Evolutionary conservation across 2,797 vertebrate species (phyloP), one percentile per base, ranked within the genome.

Genomic region (Syngnathus rostellatus): DNA sequence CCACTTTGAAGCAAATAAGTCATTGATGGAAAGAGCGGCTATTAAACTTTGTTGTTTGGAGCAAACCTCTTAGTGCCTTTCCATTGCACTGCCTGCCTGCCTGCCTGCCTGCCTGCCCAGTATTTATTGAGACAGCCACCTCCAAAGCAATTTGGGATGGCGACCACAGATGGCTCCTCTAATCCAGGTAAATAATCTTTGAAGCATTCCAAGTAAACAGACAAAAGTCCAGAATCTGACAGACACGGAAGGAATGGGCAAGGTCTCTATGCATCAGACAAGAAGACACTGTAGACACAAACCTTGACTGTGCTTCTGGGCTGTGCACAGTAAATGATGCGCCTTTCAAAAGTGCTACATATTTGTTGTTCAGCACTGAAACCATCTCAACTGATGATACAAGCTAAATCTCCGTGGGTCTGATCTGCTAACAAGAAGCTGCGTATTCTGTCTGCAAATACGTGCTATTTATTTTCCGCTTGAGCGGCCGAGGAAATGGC

Each of bases 181-280:
- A 91, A 91, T 90, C 89, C 88, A 90, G 86, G 85, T 88, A 91
- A 91, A 91, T 89, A 89, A 89, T 87, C 85, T 89, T 88, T 89
- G 84, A 90, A 90, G 86, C 85, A 86, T 88, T 85, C 83, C 76
- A 82, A 85, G 85, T 88, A 89, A 90, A 89, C 86, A 90, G 84
- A 86, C 86, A 68, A 74, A 76, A 84, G 77, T 71, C 78, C 70
- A 67, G 73, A 77, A 78, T 81, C 77, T 79, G 67, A 61, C 67
- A 75, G 21, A 69, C 67, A 77, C 72, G 68, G 77, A 85, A 82
- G 67, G 14, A 46, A 61, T 39, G 21, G 58, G 38, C 45, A 5
- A 58, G 54, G 41, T 65, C 60, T 67, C 48, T 58, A 64, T 65
- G 67, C 60, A 23, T 66, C 43, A 66, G 60, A 58, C 58, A 25